Conservation (phyloP, 2,797 vertebrate genomes). For the Poecilia velifera region DNA sequence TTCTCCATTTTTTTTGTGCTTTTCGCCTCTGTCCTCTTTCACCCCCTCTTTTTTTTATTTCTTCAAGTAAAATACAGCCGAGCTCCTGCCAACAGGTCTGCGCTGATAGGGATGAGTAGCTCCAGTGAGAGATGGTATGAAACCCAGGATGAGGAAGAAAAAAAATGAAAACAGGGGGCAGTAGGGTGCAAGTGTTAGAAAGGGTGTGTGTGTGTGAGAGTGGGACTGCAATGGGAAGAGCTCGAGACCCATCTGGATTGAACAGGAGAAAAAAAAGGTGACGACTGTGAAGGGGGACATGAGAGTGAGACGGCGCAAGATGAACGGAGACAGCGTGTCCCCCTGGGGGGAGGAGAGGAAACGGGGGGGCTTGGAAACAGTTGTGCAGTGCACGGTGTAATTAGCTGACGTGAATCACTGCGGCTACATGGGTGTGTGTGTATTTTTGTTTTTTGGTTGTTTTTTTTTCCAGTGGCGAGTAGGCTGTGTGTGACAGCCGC, state of each 20-base stretch:
- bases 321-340: slow-evolving; percentile 45
- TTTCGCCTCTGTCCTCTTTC: slow-evolving; percentile 10
- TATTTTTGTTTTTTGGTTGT: too few relatives aligned
- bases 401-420: slow-evolving; percentile 57
- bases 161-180: slow-evolving; percentile 32
- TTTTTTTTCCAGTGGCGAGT: slow-evolving; percentile 20
- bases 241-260: slow-evolving; percentile 46
- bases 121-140: slow-evolving; percentile 39
- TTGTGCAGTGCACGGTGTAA: slow-evolving; percentile 34
- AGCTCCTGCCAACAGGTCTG: slow-evolving; percentile 61
- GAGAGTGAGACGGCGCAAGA: slow-evolving; percentile 27
- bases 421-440: slow-evolving; percentile 7
- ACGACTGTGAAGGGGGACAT: slow-evolving; percentile 32
- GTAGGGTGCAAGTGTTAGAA: slow-evolving; percentile 33
- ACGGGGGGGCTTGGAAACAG: slow-evolving; percentile 29
- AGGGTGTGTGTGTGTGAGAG: slow-evolving; percentile 16
- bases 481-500: slow-evolving; percentile 63
- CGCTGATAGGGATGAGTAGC: slow-evolving; percentile 53
- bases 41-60: slow-evolving; percentile 13
- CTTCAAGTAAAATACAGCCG: slow-evolving; percentile 37
- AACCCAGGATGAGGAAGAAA: slow-evolving; percentile 45
- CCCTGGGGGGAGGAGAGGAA: not conserved
- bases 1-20: slow-evolving; percentile 24
- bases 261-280: slow-evolving; percentile 10
- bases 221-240: slow-evolving; percentile 58